Conservation (phyloP, 2,888 invertebrate genomes). For the Meloe dianella region DNA sequence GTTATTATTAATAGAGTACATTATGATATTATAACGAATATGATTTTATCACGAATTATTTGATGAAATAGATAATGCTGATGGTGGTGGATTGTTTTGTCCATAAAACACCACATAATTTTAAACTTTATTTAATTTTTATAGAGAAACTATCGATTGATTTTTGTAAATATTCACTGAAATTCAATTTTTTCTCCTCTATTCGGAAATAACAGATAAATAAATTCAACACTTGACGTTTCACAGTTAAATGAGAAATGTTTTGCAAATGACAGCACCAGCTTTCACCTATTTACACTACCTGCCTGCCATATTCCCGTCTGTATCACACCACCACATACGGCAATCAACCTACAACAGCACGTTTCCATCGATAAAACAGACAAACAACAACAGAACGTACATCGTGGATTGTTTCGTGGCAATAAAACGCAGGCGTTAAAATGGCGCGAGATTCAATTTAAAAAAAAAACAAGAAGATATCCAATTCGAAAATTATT, state of each 20-base stretch:
- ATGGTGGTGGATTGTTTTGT: slow-evolving; percentile 7
- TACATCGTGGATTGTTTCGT: not conserved
- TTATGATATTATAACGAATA: slow-evolving; percentile 37
- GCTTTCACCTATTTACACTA: slow-evolving; percentile 7
- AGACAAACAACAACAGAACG: not conserved
- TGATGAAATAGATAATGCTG: slow-evolving; percentile 13
- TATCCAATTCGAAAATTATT: too few relatives aligned
- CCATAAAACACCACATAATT: slow-evolving; percentile 12
- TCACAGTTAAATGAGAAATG: slow-evolving; percentile 22
- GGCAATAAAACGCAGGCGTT: not conserved
- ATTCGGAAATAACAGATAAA: not conserved
- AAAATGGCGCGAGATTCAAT: not conserved
- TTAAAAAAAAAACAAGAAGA: too few relatives aligned
- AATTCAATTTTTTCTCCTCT: too few relatives aligned
- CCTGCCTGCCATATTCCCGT: not conserved
- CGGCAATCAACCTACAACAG: not conserved
- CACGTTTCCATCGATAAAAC: not conserved
- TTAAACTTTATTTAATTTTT: not conserved
- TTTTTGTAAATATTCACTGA: too few relatives aligned
- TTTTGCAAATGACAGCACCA: slow-evolving; percentile 6
- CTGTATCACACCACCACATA: not conserved
- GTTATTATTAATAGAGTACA: slow-evolving; percentile 50
- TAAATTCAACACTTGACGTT: slow-evolving; percentile 25
- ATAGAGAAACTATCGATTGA: too few relatives aligned
- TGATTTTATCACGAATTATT: slow-evolving; percentile 46